A percentile compares a stretch with the other conserved stretches of the same genome.
Evolutionary conservation across 2,113 vertebrate genomes (phyloP).

Genomic region (Cyprinodon brontotheroides): DNA sequence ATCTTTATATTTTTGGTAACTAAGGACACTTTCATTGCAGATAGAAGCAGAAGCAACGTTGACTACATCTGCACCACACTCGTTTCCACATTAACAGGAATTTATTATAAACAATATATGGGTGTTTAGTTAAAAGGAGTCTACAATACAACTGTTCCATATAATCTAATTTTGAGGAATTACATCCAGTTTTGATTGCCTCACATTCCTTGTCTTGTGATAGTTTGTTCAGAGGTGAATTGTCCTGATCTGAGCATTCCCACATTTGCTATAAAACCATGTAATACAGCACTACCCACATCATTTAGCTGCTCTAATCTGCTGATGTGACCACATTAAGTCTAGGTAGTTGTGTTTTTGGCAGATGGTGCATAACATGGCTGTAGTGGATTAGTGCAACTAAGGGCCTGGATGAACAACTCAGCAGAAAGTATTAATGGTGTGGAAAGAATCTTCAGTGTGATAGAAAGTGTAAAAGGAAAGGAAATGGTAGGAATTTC

Average conservation of each 20-base stretch:
- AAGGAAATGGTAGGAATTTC: slow-evolving; percentile 16
- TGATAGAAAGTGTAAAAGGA: slow-evolving; percentile 29
- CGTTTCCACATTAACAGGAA: background rate
- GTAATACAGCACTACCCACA: slow-evolving; percentile 33
- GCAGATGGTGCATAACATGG: slow-evolving; percentile 51
- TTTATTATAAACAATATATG: background rate
- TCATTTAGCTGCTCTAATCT: slow-evolving; percentile 48
- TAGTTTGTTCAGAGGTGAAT: slow-evolving; percentile 35
- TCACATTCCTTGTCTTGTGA: slow-evolving; percentile 26
- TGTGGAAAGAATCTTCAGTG: slow-evolving; percentile 65
- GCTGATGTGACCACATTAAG: slow-evolving; percentile 73
- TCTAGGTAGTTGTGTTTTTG: slow-evolving; percentile 66
- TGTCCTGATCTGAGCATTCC: slow-evolving; percentile 4
- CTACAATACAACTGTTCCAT: background rate
- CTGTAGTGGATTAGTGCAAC: slow-evolving; percentile 45
- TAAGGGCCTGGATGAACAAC: slow-evolving; percentile 61
- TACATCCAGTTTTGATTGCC: background rate
- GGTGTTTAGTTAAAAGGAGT: background rate
- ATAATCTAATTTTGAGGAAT: background rate
- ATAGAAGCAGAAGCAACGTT: too few species aligned
- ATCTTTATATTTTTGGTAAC: background rate
- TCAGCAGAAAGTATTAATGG: slow-evolving; percentile 76
- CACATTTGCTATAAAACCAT: slow-evolving; percentile 36
- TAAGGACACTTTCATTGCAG: background rate
- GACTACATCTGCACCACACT: background rate